Base-by-base conservation (phyloP, 2,113 vertebrate species). In the Rhinolophus ferrumequinum region DNA sequence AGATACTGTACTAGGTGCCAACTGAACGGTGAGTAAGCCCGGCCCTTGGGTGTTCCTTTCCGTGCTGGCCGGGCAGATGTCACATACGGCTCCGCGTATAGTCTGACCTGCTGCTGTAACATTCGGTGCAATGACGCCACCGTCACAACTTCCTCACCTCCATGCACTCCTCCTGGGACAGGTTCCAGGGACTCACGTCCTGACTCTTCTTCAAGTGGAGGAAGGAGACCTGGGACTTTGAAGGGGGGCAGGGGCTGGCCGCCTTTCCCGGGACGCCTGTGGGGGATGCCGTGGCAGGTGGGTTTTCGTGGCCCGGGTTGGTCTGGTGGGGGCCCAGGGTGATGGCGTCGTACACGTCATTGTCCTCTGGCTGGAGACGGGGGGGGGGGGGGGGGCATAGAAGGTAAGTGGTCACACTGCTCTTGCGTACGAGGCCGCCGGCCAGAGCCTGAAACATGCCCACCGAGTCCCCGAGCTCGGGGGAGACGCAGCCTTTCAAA, bases 401-500 rank as follows among this genome's bases (percentile, higher is more conserved):
- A 9, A 67, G 22, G 35, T 1, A 12, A 0, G 10, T 44, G 38
- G 66, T 90, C 50, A 69, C 11, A 38, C 26, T 38, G 10, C 47
- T 11, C 47, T 50, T 10, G n/a, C 44, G 28, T 26, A 44, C 3
- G 1, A 76, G 66, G 44, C 47, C 47, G 3, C 47, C 47, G 11
- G 9, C 47, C 47, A 50, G 56, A 44, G n/a, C 22, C 18, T 1
- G 6, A n/a, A 60, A 54, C 18, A 19, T 10, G 64, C 13, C 75
- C 38, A 22, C 76, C 14, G 19, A 35, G 38, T 30, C 86, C 54
- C 22, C 95, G 99, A 99, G 98, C 98, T 97, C 41, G 86, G 97
- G 85, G 96, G 98, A 1, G 98, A 96, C 1, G 60, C 88, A 2
- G 98, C 98, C 93, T 99, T 98, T 85, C 98, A 41, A 24, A 47